Conservation (phyloP, 2,113 vertebrate genomes). For the Oncorhynchus kisutch region DNA sequence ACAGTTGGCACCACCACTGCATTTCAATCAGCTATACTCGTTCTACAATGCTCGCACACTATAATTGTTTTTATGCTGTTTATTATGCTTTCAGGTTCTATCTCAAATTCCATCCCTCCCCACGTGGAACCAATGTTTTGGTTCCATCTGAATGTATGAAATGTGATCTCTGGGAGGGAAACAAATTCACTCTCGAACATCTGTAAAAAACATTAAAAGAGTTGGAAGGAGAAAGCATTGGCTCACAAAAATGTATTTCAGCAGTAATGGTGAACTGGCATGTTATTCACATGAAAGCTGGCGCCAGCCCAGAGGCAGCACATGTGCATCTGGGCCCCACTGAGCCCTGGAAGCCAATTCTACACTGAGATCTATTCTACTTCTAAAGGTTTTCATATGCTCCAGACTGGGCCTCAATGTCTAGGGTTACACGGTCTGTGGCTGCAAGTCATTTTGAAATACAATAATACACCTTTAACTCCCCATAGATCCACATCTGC, state of each 20-base stretch:
- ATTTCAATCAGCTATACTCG: slow-evolving; percentile 10
- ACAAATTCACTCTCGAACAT: slow-evolving; percentile 42
- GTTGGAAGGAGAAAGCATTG: slow-evolving; percentile 30
- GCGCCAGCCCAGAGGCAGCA: slow-evolving; percentile 44
- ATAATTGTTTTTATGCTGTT: not conserved
- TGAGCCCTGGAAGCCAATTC: slow-evolving; percentile 52
- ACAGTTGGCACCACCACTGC: slow-evolving; percentile 1
- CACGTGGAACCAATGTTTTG: slow-evolving; percentile 23
- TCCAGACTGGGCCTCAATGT: slow-evolving; percentile 34
- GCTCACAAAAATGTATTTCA: slow-evolving; percentile 36
- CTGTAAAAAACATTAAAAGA: slow-evolving; percentile 67
- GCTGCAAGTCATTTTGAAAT: slow-evolving; percentile 52
- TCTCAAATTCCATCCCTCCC: slow-evolving; percentile 35
- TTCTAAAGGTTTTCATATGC: slow-evolving; percentile 44
- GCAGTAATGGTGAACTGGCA: slow-evolving; percentile 50
- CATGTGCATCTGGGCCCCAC: slow-evolving; percentile 28
- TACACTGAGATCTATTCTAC: slow-evolving; percentile 44
- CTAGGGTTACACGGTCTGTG: slow-evolving; percentile 58
- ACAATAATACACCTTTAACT: slow-evolving; percentile 11
- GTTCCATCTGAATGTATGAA: slow-evolving; percentile 34
- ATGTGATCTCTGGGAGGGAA: slow-evolving; percentile 44
- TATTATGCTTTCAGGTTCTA: slow-evolving; percentile 9
- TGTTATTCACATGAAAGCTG: slow-evolving; percentile 55
- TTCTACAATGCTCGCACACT: not conserved
- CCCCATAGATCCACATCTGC: slow-evolving; percentile 47